Evolutionary conservation across 2,113 vertebrate species (phyloP), one percentile per base, ranked within the genome.

Genomic region (Zosterops lateralis): DNA sequence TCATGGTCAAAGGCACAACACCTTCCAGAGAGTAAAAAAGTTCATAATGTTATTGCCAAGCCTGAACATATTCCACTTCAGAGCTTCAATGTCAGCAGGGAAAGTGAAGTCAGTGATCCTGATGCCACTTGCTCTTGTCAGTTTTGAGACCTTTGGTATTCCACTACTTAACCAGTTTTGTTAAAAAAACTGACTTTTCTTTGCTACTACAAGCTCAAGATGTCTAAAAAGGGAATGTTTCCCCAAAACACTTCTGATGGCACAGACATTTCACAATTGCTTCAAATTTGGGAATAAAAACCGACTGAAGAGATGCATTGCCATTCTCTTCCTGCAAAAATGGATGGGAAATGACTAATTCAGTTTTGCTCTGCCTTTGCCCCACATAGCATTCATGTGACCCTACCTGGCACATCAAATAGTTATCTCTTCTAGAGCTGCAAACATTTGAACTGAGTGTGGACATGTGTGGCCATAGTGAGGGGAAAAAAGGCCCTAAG

Each of bases 381-480:
- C 84, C 31, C 45, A 26, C 17, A 42, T 12, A 42, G 25, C 13
- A 68, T 48, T 25, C 3, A 5, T 3, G 4, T 34, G 29, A 58
- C 3, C 13, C 10, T 40, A 18, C 20, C 20, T 57, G 16, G 24
- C 24, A 31, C 28, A 32, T 38, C 26, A 60, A 13, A 45, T 5
- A n/a, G 8, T 34, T 24, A 22, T 9, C 11, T 5, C 20, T 50
- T 51, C 29, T 53, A 42, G 28, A 28, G 19, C 0, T 79, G 14
- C 9, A 50, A 18, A 28, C 2, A 8, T 51, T 26, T 68, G 26
- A 82, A 12, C 10, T 14, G 28, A 57, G 21, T 6, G 5, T 31
- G 16, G 6, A 24, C 3, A 14, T 0, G 2, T 8, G 4, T 24
- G 12, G 32, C 20, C 15, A 51, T 51, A 68, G 7, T 6, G 7